Conservation (phyloP, 2,888 invertebrate species). For the Microdon myrmicae region DNA sequence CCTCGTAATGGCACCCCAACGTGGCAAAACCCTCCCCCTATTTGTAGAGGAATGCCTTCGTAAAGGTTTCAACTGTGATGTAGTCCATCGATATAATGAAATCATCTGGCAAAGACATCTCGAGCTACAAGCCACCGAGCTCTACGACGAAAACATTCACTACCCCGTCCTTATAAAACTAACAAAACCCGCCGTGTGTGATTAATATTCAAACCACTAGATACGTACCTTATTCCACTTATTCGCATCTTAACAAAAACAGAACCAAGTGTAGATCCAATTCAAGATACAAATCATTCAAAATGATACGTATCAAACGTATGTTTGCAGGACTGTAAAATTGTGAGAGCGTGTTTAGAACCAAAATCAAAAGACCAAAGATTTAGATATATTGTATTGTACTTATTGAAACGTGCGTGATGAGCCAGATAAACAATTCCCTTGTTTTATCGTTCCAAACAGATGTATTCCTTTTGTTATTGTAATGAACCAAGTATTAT, state of each 20-base stretch:
- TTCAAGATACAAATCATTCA: constrained; percentile 14
- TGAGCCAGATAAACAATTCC: constrained; percentile 24
- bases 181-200: constrained; percentile 55
- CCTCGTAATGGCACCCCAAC: constrained; percentile 79
- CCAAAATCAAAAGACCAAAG: constrained; percentile 51
- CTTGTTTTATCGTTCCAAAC: constrained; percentile 39
- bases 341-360: constrained; percentile 41
- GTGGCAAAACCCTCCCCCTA: constrained; percentile 76
- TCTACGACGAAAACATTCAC: constrained; percentile 77
- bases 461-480: constrained; percentile 40
- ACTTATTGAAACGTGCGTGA: constrained; percentile 37
- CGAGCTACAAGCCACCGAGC: constrained; percentile 70
- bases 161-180: constrained; percentile 77
- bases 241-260: constrained; percentile 1
- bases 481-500: constrained; percentile 43
- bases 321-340: constrained; percentile 27
- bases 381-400: constrained; percentile 27
- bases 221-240: constrained; percentile 28
- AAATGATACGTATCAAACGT: too few relatives aligned
- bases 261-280: constrained; percentile 12
- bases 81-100: constrained; percentile 73
- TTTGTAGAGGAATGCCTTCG: constrained; percentile 74
- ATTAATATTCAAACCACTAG: constrained; percentile 29
- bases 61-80: constrained; percentile 71
- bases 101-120: constrained; percentile 77